Evolutionary conservation across 2,888 invertebrate genomes (phyloP), one percentile per base, ranked within the genome.

Genomic region (Bombylius major): DNA sequence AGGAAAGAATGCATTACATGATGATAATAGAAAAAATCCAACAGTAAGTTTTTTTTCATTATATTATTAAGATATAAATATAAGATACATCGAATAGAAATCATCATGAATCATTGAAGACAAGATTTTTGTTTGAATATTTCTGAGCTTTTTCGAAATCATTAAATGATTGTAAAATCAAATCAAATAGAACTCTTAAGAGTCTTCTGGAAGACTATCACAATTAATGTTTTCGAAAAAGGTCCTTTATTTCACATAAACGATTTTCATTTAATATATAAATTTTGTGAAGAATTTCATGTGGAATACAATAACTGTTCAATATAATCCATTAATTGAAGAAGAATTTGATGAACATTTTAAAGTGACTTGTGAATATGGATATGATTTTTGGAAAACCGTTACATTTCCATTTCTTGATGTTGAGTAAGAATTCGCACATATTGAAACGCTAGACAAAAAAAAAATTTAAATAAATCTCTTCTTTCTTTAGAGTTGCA

Each of bases 271-370:
- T 23, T 23, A 3, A 23, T 23, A 23, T 23, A 23, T 23, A 23
- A 51, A 36, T 48, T 58, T 49, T 50, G 52, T 47, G 89, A 89
- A 93, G 81, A 93, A 93, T 72, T 83, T 93, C 65, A 94, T 94
- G 94, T 94, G 93, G 93, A 94, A 94, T 71, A 94, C 94, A 1
- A 88, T 94, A 54, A 94, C 93, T 5, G 92, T 94, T 54, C 94
- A 94, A 70, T 94, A 94, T 75, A 94, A 93, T 75, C 82, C 92
- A 0, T 73, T 94, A 63, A 94, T 94, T 56, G 94, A 94, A 69
- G 94, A 94, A 70, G 94, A 94, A 70, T 84, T 88, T 75, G 94
- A 94, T 71, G 93, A 94, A 66, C 94, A 94, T 70, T 94, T 93
- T 73, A 93, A 94, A 76, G 93, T 94, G 53, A 94, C 93, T 48